These are phyloP conservation scores for Dinocampus coccinellae DNA, from an alignment of 2,888 invertebrate genomes.

Conservation along the genomic window DNA sequence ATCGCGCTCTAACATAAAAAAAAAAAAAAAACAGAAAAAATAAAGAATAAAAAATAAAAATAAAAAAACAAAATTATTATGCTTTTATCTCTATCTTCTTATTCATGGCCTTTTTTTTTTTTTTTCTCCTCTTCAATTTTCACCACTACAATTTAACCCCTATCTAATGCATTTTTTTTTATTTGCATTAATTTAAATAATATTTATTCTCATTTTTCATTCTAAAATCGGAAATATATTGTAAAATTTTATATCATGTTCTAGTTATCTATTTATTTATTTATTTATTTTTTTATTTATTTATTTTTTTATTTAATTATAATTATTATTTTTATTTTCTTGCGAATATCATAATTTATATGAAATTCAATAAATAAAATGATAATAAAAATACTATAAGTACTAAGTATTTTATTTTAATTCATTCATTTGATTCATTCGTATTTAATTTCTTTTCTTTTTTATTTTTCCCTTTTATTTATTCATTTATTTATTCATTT, in stretches of 20 bases:
- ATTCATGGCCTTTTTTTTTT: not conserved
- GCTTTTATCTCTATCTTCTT: not conserved
- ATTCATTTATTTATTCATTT: not conserved
- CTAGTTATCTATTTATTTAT: conserved; percentile 13
- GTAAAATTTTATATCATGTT: not conserved
- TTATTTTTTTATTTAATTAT: conserved; percentile 31
- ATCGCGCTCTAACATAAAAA: conserved; percentile 45
- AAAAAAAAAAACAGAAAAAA: conserved; percentile 22
- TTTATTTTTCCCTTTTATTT: conserved; percentile 24
- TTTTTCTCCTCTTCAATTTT: too few relatives aligned
- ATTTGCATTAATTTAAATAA: not conserved
- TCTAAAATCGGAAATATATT: not conserved
- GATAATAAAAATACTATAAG: conserved; percentile 64
- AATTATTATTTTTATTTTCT: too few relatives aligned
- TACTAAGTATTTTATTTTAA: conserved; percentile 57
- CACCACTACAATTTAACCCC: not conserved
- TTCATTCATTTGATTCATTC: conserved; percentile 20
- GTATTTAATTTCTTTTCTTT: conserved; percentile 4
- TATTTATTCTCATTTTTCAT: not conserved
- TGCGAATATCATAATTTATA: conserved; percentile 37
- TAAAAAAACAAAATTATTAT: not conserved
- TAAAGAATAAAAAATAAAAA: not conserved
- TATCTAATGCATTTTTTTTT: not conserved
- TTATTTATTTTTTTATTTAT: conserved; percentile 18
- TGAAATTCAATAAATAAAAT: conserved; percentile 66